Conservation (phyloP, 2,888 invertebrate genomes). For the Thysanoteuthis rhombus region DNA sequence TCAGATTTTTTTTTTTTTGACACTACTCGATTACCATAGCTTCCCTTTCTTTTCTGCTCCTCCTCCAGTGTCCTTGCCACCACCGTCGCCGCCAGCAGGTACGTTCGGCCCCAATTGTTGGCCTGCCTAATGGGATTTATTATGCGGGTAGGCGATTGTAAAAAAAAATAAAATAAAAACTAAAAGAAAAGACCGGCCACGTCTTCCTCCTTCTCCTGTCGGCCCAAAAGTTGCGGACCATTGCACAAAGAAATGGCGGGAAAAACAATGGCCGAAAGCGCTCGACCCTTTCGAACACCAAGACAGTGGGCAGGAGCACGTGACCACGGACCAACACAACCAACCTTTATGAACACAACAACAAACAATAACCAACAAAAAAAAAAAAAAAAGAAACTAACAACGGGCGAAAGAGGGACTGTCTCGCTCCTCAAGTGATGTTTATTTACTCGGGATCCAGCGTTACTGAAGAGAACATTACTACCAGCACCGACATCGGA, state of each 20-base stretch:
- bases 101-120: neutral
- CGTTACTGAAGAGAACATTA: neutral
- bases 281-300: neutral
- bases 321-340: neutral
- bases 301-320: neutral
- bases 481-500: neutral
- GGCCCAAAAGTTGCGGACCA: too few relatives aligned
- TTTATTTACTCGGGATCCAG: neutral
- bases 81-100: neutral
- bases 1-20: neutral
- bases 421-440: neutral
- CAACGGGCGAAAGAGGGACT: neutral
- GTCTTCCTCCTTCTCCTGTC: neutral
- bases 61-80: neutral
- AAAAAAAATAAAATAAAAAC: too few relatives aligned
- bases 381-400: neutral
- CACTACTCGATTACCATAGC: neutral
- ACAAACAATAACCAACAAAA: neutral
- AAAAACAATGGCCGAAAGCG: too few relatives aligned
- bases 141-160: slow-evolving; percentile 12
- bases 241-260: too few relatives aligned
- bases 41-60: neutral
- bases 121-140: neutral
- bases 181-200: neutral
- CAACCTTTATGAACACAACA: neutral